These are phyloP conservation scores for Vultur gryphus DNA, from an alignment of 2,797 vertebrate species.

Conservation along the genomic window DNA sequence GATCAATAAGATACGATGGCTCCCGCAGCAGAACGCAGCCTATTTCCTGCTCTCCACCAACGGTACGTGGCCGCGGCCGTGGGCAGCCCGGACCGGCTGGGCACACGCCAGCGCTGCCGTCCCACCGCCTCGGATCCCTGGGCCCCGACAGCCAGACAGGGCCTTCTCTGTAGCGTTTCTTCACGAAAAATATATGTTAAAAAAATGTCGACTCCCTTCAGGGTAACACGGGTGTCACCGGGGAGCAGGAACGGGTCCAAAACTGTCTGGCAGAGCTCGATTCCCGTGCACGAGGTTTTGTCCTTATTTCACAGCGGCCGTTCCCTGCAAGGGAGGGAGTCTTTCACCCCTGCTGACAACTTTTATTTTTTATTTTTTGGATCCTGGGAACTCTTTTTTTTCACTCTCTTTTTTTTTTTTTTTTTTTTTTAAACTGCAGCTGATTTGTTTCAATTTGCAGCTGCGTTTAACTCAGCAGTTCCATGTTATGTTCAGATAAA, in stretches of 20 bases:
- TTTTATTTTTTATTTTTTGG: background rate
- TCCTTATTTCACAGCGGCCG: background rate
- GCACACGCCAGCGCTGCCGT: fast-evolving
- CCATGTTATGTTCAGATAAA: slow-evolving; percentile 3
- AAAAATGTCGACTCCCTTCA: background rate
- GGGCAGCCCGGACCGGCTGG: background rate
- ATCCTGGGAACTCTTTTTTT: background rate
- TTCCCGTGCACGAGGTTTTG: background rate
- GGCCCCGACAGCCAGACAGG: fast-evolving
- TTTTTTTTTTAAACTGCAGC: background rate
- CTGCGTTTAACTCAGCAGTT: background rate
- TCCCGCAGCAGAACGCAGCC: slow-evolving; percentile 94
- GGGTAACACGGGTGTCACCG: fast-evolving
- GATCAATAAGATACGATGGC: slow-evolving; percentile 98
- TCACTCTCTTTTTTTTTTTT: background rate
- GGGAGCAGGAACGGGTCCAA: background rate
- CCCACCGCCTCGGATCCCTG: fast-evolving
- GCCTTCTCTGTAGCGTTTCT: fast-evolving
- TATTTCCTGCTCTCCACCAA: slow-evolving; percentile 96
- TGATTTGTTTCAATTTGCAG: slow-evolving; percentile 26
- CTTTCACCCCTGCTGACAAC: background rate
- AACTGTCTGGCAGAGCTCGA: background rate
- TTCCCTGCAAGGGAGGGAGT: background rate
- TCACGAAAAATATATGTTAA: fast-evolving
- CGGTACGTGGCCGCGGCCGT: slow-evolving; percentile 68